Percentiles rank a stretch among this genome's conserved stretches.
Evolutionary conservation across 2,113 vertebrate genomes (phyloP).

Genomic region (Phrynocephalus versicolor): DNA sequence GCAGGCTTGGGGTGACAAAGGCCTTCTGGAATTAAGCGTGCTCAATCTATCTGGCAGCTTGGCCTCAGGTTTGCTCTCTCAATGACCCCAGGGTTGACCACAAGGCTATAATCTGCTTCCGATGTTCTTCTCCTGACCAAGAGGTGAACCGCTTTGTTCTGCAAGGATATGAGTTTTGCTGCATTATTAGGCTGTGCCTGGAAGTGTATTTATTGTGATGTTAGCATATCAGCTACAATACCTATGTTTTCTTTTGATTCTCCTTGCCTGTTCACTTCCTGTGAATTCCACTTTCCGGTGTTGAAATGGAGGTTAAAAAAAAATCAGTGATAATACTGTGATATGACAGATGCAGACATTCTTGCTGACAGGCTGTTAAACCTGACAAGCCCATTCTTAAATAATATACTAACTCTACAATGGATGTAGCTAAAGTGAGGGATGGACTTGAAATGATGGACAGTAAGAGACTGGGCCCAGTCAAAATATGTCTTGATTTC

Average conservation of each 20-base stretch:
- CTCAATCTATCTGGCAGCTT: neutral
- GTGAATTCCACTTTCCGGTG: neutral
- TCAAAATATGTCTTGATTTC: neutral
- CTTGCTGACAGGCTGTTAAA: neutral
- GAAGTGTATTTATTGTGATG: too few species aligned
- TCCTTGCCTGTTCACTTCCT: neutral
- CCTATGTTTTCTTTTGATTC: neutral
- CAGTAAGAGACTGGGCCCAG: neutral
- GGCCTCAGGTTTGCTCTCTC: neutral
- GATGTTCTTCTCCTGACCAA: neutral
- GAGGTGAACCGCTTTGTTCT: neutral
- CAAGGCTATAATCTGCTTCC: neutral
- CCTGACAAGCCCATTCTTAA: neutral
- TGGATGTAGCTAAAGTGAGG: neutral
- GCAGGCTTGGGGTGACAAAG: neutral
- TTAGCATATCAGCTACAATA: too few species aligned
- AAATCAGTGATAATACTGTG: neutral
- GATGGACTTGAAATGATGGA: neutral
- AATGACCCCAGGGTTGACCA: neutral
- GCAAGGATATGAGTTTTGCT: neutral
- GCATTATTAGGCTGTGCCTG: too few species aligned
- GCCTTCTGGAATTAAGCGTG: neutral
- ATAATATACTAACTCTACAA: conserved; percentile 1
- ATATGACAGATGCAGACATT: neutral
- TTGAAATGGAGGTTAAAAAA: neutral